phyloP scores from a whole-genome alignment of 2,888 invertebrate genomes.

The Rotaria magnacalcarata region DNA sequence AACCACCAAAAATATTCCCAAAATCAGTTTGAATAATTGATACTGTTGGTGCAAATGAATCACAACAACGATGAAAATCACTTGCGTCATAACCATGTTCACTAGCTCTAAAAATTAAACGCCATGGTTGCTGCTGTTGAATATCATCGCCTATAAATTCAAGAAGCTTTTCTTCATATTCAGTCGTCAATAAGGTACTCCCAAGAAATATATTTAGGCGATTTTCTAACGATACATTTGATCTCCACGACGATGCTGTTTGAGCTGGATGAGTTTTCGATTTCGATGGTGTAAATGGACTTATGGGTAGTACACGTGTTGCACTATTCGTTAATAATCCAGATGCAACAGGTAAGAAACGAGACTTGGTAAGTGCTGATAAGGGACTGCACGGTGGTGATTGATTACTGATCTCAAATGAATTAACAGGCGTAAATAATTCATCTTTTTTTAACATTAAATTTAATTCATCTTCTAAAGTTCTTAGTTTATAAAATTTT shows the following conservation, averaged over 20 bases:
- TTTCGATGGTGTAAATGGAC: not conserved
- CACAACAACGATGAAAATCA: slow-evolving; percentile 40
- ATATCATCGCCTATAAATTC: slow-evolving; percentile 36
- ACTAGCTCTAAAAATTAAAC: slow-evolving; percentile 36
- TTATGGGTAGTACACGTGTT: not conserved
- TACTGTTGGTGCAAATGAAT: slow-evolving; percentile 34
- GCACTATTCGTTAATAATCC: not conserved
- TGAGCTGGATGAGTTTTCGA: not conserved
- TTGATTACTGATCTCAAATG: not conserved
- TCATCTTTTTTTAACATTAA: slow-evolving; percentile 5
- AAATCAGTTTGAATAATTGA: slow-evolving; percentile 40
- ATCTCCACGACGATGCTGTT: not conserved
- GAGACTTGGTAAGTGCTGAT: not conserved
- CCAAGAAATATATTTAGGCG: not conserved
- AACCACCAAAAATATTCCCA: slow-evolving; percentile 42
- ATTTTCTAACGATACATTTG: not conserved
- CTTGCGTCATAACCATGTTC: slow-evolving; percentile 29
- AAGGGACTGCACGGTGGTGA: not conserved
- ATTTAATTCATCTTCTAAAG: slow-evolving; percentile 55
- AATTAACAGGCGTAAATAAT: not conserved
- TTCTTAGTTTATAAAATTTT: slow-evolving; percentile 77
- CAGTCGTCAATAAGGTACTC: not conserved
- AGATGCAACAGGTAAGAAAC: not conserved
- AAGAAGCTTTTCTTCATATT: not conserved
- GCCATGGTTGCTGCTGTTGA: slow-evolving; percentile 34